phyloP scores from a whole-genome alignment of 2,797 vertebrate species.

The Lepilemur ruficaudatus region DNA sequence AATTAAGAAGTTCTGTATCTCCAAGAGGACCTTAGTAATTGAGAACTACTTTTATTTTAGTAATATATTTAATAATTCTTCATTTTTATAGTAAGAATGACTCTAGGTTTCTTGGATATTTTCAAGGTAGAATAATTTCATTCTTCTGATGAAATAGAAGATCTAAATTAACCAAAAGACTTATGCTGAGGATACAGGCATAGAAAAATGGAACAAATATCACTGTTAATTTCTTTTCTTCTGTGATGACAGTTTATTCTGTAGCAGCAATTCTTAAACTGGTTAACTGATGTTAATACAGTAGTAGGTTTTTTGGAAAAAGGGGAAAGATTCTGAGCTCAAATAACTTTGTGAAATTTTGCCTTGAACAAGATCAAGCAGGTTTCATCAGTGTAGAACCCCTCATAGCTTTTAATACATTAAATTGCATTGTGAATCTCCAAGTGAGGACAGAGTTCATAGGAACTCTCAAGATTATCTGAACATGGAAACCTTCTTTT shows the following conservation, averaged over 20 bases:
- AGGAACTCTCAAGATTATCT: neutral
- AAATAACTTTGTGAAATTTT: neutral
- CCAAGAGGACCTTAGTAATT: neutral
- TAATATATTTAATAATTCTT: neutral
- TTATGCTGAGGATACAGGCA: neutral
- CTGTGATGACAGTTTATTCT: neutral
- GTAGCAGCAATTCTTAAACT: neutral
- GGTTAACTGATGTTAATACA: neutral
- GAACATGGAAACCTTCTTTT: neutral
- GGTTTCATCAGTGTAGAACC: neutral
- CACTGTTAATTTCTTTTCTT: conserved; percentile 6
- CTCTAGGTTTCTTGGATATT: neutral
- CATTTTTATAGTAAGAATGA: conserved; percentile 4
- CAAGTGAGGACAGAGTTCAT: neutral
- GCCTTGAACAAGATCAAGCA: conserved; percentile 41
- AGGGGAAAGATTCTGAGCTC: neutral
- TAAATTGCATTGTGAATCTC: neutral
- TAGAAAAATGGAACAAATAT: neutral
- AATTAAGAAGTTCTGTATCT: neutral
- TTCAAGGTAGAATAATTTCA: neutral
- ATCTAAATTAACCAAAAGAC: conserved; percentile 11
- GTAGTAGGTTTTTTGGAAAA: neutral
- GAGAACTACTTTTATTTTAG: conserved; percentile 29
- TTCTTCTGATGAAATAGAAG: neutral
- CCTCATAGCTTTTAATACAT: neutral